phyloP scores from a whole-genome alignment of 2,113 vertebrate species.

The Murina feae region DNA sequence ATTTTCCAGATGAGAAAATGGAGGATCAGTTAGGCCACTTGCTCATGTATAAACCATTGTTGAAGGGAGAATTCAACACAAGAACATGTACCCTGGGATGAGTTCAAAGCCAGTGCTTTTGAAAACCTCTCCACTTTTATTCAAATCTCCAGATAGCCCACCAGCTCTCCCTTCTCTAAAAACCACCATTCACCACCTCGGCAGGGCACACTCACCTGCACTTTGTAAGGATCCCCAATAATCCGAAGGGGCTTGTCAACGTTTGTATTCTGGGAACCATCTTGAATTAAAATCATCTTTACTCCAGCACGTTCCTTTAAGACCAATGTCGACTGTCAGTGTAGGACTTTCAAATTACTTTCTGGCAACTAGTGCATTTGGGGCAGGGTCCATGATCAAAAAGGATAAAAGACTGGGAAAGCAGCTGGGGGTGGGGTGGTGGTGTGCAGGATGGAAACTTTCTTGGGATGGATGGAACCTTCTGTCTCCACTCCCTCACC shows the following conservation, averaged over 20 bases:
- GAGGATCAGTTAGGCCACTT: background rate
- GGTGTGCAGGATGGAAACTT: background rate
- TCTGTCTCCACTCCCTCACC: slow-evolving; percentile 75
- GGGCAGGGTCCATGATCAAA: background rate
- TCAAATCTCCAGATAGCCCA: background rate
- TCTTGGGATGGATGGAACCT: background rate
- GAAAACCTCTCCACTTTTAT: background rate
- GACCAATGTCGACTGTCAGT: background rate
- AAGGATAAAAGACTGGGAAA: background rate
- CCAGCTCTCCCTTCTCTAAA: background rate
- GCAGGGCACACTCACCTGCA: slow-evolving; percentile 82
- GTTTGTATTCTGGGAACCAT: slow-evolving; percentile 91
- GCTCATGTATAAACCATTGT: background rate
- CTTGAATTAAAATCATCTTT: slow-evolving; percentile 96
- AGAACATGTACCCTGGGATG: background rate
- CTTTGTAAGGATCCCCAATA: slow-evolving; percentile 95
- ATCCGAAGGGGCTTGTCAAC: slow-evolving; percentile 93
- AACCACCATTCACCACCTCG: too few species aligned
- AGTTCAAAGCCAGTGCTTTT: background rate
- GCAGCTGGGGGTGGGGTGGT: background rate
- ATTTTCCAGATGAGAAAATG: background rate
- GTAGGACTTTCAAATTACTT: background rate
- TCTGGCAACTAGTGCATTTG: background rate
- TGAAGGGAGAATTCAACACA: background rate
- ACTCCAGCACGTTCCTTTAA: slow-evolving; percentile 91